Conservation (phyloP, 1,140 invertebrate species). For the Rhyzopertha dominica region DNA sequence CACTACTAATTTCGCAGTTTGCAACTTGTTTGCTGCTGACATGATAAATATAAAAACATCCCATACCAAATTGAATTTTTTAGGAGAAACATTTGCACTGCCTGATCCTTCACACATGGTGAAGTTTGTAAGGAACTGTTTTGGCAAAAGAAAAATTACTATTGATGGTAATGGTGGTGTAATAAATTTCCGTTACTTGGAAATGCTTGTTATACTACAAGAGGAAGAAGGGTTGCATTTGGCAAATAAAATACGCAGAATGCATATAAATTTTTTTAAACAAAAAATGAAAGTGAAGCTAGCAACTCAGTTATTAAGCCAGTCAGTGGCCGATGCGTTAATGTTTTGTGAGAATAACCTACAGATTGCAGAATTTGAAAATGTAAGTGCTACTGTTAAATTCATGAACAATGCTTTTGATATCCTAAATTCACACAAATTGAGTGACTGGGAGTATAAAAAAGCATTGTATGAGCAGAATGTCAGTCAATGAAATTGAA, state of each 20-base stretch:
- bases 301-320: slow-evolving; percentile 34
- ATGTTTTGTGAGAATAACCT: slow-evolving; percentile 24
- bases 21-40: not conserved
- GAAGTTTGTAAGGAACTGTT: slow-evolving; percentile 34
- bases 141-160: slow-evolving; percentile 27
- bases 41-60: not conserved
- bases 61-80: slow-evolving; percentile 35
- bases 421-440: slow-evolving; percentile 32
- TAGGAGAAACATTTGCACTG: slow-evolving; percentile 14
- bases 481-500: not conserved
- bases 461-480: slow-evolving; percentile 7
- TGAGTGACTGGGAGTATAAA: slow-evolving; percentile 4
- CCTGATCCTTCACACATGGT: slow-evolving; percentile 31
- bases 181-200: slow-evolving; percentile 31
- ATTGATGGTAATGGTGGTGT: slow-evolving; percentile 22
- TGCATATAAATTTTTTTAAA: slow-evolving; percentile 35
- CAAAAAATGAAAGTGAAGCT: slow-evolving; percentile 42
- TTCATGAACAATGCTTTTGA: slow-evolving; percentile 39
- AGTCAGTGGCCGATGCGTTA: slow-evolving; percentile 29
- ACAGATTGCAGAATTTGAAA: slow-evolving; percentile 22
- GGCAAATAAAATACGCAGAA: slow-evolving; percentile 31
- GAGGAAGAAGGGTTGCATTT: slow-evolving; percentile 34
- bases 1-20: slow-evolving; percentile 1
- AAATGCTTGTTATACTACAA: slow-evolving; percentile 32
- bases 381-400: slow-evolving; percentile 21